These are phyloP conservation scores for Formica selysi DNA, from an alignment of 1,140 invertebrate species.

Conservation along the genomic window DNA sequence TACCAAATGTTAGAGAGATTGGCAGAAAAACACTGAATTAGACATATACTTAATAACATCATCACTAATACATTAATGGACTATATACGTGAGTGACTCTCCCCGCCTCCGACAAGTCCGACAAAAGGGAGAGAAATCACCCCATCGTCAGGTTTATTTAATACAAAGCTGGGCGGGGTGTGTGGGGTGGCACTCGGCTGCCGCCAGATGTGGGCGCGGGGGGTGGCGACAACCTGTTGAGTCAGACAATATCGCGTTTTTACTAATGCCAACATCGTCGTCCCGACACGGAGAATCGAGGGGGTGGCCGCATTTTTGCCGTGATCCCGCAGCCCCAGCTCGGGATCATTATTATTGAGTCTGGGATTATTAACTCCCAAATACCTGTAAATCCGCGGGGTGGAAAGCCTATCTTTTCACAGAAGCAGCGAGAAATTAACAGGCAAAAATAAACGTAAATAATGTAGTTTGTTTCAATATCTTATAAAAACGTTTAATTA, in stretches of 20 bases:
- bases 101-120: slow-evolving; percentile 57
- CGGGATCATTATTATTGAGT: slow-evolving; percentile 65
- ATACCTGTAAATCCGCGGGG: slow-evolving; percentile 55
- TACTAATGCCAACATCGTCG: slow-evolving; percentile 79
- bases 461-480: no score
- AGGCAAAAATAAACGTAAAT: no score
- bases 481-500: no score
- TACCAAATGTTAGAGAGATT: neutral
- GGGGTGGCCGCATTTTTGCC: slow-evolving; percentile 70
- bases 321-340: slow-evolving; percentile 11
- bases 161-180: slow-evolving; percentile 72
- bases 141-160: slow-evolving; percentile 81
- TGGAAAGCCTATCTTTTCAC: neutral
- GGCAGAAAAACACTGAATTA: slow-evolving; percentile 35
- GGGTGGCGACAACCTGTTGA: slow-evolving; percentile 82
- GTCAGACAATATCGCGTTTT: slow-evolving; percentile 84
- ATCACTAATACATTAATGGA: slow-evolving; percentile 23
- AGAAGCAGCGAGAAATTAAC: neutral
- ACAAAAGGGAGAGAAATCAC: slow-evolving; percentile 77
- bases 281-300: slow-evolving; percentile 57
- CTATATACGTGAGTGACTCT: slow-evolving; percentile 47
- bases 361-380: slow-evolving; percentile 62
- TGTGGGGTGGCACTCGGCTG: slow-evolving; percentile 67
- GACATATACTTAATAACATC: slow-evolving; percentile 61
- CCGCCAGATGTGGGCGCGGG: slow-evolving; percentile 65